phyloP scores from a whole-genome alignment of 2,888 invertebrate species.

The Eulithis testata region DNA sequence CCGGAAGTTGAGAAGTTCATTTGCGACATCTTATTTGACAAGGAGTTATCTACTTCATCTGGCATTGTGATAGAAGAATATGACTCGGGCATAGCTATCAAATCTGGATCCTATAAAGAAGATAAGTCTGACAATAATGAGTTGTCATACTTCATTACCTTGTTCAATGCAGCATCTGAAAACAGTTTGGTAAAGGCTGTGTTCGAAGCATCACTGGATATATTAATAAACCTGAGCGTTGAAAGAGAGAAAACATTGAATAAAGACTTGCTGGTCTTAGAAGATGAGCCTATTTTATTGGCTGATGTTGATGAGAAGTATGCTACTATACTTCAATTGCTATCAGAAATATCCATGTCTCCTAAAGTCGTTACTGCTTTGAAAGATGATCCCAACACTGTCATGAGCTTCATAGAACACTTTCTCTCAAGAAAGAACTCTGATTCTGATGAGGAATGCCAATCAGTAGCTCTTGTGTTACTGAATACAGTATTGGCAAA shows the following conservation, averaged over 20 bases:
- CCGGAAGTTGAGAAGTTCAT: conserved; percentile 49
- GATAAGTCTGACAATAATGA: conserved; percentile 55
- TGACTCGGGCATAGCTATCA: conserved; percentile 70
- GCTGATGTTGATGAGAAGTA: conserved; percentile 67
- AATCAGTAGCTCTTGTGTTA: conserved; percentile 70
- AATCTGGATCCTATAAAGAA: conserved; percentile 48
- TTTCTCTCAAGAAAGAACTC: conserved; percentile 61
- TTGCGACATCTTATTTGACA: conserved; percentile 60
- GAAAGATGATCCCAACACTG: conserved; percentile 70
- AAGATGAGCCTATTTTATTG: conserved; percentile 65
- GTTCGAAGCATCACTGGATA: conserved; percentile 62
- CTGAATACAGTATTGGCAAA: conserved; percentile 71
- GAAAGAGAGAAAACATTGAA: conserved; percentile 51
- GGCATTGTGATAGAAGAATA: conserved; percentile 62
- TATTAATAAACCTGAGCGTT: conserved; percentile 59
- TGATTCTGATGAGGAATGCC: conserved; percentile 66
- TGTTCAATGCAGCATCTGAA: conserved; percentile 58
- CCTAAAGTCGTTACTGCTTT: conserved; percentile 70
- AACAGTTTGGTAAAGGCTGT: conserved; percentile 53
- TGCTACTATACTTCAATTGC: conserved; percentile 74
- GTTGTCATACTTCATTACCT: conserved; percentile 59
- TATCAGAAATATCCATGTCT: conserved; percentile 79
- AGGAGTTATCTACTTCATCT: conserved; percentile 28
- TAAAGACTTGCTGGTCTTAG: conserved; percentile 60
- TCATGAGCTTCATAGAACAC: conserved; percentile 77